Evolutionary conservation across 2,888 invertebrate genomes (phyloP).

Genomic region (Clivina fossor): DNA sequence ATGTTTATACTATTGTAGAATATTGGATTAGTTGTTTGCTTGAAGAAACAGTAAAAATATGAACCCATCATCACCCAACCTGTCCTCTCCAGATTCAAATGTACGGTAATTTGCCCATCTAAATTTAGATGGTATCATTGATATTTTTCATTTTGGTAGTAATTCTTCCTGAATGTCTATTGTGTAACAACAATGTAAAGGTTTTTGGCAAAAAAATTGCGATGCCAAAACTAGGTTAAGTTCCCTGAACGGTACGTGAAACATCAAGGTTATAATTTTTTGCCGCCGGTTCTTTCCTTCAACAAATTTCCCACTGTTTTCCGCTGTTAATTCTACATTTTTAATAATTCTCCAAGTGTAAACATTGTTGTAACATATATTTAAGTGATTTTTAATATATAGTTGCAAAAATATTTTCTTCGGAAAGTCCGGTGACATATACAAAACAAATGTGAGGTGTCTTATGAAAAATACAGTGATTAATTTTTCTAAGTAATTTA

Average conservation of each 20-base stretch:
- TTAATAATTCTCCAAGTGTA: neutral
- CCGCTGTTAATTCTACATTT: neutral
- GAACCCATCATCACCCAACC: constrained; percentile 10
- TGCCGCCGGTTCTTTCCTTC: constrained; percentile 6
- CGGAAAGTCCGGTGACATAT: too few relatives aligned
- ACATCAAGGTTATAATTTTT: constrained; percentile 12
- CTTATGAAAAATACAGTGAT: too few relatives aligned
- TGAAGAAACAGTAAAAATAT: constrained; percentile 16
- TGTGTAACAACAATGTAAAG: neutral
- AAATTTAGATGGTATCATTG: constrained; percentile 19
- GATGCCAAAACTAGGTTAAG: constrained; percentile 13
- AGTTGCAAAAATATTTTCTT: neutral
- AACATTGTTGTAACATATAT: neutral
- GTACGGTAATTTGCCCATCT: constrained; percentile 18
- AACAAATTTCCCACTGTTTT: neutral
- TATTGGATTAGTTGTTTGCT: constrained; percentile 3
- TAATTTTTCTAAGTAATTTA: too few relatives aligned
- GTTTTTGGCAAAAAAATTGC: neutral
- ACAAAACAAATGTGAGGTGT: too few relatives aligned
- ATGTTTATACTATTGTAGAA: neutral
- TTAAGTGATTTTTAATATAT: constrained; percentile 1
- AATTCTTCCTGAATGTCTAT: neutral
- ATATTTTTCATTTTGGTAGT: neutral
- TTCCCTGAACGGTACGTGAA: neutral
- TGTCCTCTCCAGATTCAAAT: constrained; percentile 16